Conservation (phyloP, 1,140 invertebrate species). For the Melitaea cinxia region DNA sequence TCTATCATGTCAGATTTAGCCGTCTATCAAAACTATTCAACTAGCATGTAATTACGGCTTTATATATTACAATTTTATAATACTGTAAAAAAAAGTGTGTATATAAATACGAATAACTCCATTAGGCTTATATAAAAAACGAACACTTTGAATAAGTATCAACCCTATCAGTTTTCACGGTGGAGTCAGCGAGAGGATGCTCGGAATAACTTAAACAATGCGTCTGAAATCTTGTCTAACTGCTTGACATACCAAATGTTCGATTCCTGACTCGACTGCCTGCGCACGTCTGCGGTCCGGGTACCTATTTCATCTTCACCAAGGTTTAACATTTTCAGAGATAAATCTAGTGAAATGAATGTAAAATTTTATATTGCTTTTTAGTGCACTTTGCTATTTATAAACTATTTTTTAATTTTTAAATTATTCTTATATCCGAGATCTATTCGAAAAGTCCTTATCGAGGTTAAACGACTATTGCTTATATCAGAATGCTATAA, state of each 20-base stretch:
- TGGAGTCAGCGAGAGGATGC: conserved; percentile 53
- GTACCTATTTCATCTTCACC: conserved; percentile 41
- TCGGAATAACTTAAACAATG: conserved; percentile 73
- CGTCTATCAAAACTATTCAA: conserved; percentile 18
- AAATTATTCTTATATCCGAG: too few species aligned
- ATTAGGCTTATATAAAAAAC: neutral
- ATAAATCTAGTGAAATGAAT: conserved; percentile 27
- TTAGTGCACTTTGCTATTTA: too few species aligned
- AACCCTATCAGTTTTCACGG: conserved; percentile 53
- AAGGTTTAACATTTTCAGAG: conserved; percentile 39
- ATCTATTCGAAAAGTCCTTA: too few species aligned
- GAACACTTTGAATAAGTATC: conserved; percentile 1
- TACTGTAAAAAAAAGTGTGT: too few species aligned
- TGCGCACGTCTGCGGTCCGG: conserved; percentile 47
- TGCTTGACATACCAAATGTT: conserved; percentile 72
- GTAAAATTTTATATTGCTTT: too few species aligned
- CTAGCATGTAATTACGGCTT: conserved; percentile 12
- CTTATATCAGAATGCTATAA: too few species aligned
- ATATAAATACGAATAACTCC: too few species aligned
- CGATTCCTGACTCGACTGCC: conserved; percentile 49
- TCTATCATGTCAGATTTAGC: conserved; percentile 22
- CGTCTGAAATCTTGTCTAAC: conserved; percentile 77
- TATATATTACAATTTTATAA: too few species aligned
- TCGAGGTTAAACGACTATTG: too few species aligned
- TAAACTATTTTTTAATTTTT: too few species aligned